These are phyloP conservation scores for Takifugu flavidus DNA, from an alignment of 2,113 vertebrate genomes.

Conservation along the genomic window DNA sequence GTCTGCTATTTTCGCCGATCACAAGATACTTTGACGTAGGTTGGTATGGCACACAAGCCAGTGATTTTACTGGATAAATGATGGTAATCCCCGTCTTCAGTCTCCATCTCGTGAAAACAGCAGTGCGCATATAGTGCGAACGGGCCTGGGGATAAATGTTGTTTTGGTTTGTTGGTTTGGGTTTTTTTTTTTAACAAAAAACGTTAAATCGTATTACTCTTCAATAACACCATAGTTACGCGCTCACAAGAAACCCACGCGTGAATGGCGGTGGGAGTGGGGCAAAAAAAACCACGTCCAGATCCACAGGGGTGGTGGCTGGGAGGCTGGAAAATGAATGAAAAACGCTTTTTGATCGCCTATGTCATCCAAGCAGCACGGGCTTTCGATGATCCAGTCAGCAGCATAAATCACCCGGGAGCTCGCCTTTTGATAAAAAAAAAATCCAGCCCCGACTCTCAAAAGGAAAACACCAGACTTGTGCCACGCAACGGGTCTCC, in stretches of 20 bases:
- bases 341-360: conserved; percentile 43
- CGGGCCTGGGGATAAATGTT: conserved; percentile 26
- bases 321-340: conserved; percentile 72
- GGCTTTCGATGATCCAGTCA: conserved; percentile 24
- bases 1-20: conserved; percentile 66
- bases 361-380: conserved; percentile 43
- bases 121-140: conserved; percentile 46
- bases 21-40: conserved; percentile 51
- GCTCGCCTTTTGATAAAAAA: neutral
- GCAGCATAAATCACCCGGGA: neutral
- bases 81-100: conserved; percentile 79
- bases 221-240: conserved; percentile 19
- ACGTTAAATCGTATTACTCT: conserved; percentile 4
- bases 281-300: conserved; percentile 45
- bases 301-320: conserved; percentile 64
- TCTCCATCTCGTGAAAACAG: conserved; percentile 77
- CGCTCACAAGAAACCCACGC: conserved; percentile 29
- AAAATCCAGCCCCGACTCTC: conserved; percentile 44
- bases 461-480: conserved; percentile 63
- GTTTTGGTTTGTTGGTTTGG: too few relatives aligned
- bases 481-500: conserved; percentile 69
- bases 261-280: conserved; percentile 20
- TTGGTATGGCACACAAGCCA: conserved; percentile 54
- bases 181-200: neutral
- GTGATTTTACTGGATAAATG: conserved; percentile 59